phyloP scores from a whole-genome alignment of 2,113 vertebrate genomes.

The Pelecanus crispus region DNA sequence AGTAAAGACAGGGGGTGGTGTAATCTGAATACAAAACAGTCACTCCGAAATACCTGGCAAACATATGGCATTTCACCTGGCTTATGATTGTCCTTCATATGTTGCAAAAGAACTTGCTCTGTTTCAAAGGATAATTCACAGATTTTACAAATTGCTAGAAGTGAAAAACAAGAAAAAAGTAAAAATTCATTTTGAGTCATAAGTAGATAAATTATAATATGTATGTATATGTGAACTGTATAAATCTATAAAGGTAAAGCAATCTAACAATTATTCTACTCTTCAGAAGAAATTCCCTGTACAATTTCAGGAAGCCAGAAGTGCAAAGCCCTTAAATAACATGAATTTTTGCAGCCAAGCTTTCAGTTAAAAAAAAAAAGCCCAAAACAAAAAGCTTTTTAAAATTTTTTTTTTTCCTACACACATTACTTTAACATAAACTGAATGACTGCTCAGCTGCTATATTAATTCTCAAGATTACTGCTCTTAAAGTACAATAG shows the following conservation, averaged over 20 bases:
- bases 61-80: constrained; percentile 98
- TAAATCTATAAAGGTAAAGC: not conserved
- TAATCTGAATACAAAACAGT: not conserved
- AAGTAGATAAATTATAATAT: not conserved
- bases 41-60: constrained; percentile 83
- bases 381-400: fast-evolving
- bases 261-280: not conserved
- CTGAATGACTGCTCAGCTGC: not conserved
- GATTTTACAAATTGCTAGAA: constrained; percentile 94
- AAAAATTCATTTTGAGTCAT: not conserved
- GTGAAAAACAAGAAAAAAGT: not conserved
- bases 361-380: not conserved
- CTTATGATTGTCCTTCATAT: constrained; percentile 99
- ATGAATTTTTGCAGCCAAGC: not conserved
- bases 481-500: not conserved
- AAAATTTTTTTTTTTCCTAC: not conserved
- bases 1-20: not conserved
- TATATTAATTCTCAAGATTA: not conserved
- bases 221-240: not conserved
- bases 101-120: constrained; percentile 94
- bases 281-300: not conserved
- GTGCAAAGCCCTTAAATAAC: not conserved
- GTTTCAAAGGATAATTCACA: constrained; percentile 97
- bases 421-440: not conserved
- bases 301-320: not conserved